These are phyloP conservation scores for Clitarchus hookeri DNA, from an alignment of 2,888 invertebrate species.

Conservation along the genomic window DNA sequence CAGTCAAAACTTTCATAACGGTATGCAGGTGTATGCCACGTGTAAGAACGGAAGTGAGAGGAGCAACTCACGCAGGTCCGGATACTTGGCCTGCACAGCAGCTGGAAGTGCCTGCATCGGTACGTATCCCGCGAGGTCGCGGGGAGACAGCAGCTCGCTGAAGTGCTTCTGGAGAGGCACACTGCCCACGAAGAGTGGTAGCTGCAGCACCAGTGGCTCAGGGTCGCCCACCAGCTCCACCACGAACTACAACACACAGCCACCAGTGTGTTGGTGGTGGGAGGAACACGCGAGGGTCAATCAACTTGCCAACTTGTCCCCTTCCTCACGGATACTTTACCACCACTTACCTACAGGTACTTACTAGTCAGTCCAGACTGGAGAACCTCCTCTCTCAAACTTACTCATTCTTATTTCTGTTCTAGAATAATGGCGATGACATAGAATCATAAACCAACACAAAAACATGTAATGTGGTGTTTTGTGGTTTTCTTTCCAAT, in stretches of 20 bases:
- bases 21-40: neutral
- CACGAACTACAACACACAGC: constrained; percentile 42
- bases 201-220: constrained; percentile 44
- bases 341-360: too few species aligned
- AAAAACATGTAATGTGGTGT: too few species aligned
- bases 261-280: neutral
- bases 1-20: neutral
- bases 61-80: constrained; percentile 43
- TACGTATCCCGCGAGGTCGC: constrained; percentile 20
- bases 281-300: too few species aligned
- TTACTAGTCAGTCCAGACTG: too few species aligned
- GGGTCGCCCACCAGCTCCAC: constrained; percentile 44
- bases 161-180: constrained; percentile 47
- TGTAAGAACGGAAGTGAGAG: constrained; percentile 29
- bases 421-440: too few species aligned
- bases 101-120: constrained; percentile 32
- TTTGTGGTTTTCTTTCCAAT: too few species aligned
- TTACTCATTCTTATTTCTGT: too few species aligned
- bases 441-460: too few species aligned
- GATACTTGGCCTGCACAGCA: constrained; percentile 39
- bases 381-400: too few species aligned
- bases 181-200: constrained; percentile 47
- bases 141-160: constrained; percentile 34
- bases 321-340: too few species aligned
- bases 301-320: too few species aligned